Conservation (phyloP, 2,797 vertebrate species). For the Geotria australis region DNA sequence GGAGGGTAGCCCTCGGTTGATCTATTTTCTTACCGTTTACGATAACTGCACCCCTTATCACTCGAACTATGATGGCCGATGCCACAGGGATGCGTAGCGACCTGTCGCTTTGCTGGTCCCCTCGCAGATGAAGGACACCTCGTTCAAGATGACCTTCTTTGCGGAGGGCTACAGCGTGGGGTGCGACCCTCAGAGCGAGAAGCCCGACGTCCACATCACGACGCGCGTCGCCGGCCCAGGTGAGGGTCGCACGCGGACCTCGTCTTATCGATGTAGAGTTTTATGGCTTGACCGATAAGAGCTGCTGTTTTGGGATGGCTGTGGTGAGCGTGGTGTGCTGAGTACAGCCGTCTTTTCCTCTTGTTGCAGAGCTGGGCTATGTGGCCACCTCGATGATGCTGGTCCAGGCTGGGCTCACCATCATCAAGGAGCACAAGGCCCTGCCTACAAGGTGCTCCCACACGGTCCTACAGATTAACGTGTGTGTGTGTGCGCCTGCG, state of each 20-base stretch:
- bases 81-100: too few species aligned
- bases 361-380: conserved; percentile 35
- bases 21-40: too few species aligned
- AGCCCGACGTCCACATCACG: conserved; percentile 49
- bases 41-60: too few species aligned
- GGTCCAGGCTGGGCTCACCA: conserved; percentile 55
- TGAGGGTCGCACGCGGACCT: conserved; percentile 9
- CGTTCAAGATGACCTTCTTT: conserved; percentile 49
- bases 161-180: conserved; percentile 54
- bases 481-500: background rate
- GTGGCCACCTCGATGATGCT: conserved; percentile 54
- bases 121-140: conserved; percentile 37
- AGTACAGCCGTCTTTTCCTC: too few species aligned
- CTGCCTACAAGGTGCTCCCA: conserved; percentile 53
- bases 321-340: too few species aligned
- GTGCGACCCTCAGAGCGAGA: conserved; percentile 19
- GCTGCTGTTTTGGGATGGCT: too few species aligned
- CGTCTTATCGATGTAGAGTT: too few species aligned
- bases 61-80: too few species aligned
- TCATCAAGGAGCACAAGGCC: conserved; percentile 34
- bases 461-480: background rate
- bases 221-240: conserved; percentile 71
- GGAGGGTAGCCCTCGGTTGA: too few species aligned
- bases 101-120: background rate
- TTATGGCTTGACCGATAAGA: too few species aligned